Base-by-base conservation (phyloP, 92 coral and sea anemone species). In the Chrysogorgia sp. region DNA sequence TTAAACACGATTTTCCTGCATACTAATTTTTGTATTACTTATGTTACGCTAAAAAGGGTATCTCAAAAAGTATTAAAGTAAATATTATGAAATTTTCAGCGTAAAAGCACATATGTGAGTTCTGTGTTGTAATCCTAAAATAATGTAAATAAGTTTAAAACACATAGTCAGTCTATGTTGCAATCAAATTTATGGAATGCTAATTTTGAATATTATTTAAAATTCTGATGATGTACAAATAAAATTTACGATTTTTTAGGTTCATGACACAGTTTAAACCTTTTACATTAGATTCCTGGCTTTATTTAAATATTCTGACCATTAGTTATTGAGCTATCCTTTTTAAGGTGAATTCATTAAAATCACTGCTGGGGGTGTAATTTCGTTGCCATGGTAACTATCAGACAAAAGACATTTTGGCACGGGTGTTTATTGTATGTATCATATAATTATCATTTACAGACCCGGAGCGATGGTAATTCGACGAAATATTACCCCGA, bases 361-460 rank as follows among this genome's bases (percentile, higher is more conserved):
- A 81, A 34, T 26, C 28, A 58, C 28, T 37, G 40, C 40, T 81
- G 40, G 23, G 43, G 77, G 84, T 22, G 66, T 67, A 37, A 66
- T 35, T 50, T 58, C 41, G 84, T 81, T 69, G 6, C 85, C 80
- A 81, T 70, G 47, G 79, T 61, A 70, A 81, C 79, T 2, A 6
- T 47, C 17, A 47, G 53, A 6, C 10, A 6, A 7, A 47, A 47
- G 15, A 47, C 53, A 47, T 47, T 47, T 47, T 47, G 2, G n/a
- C 7, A 47, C 15, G 2, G 15, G n/a, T 2, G 10, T 7, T 7
- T 47, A 15, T 47, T 47, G 2, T 47, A 47, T 15, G 10, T 15
- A 47, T 47, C n/a, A 47, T 47, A 47, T 47, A 15, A 47, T 47
- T 40, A 9, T 13, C n/a, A n/a, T n/a, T n/a, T n/a, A n/a, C n/a